Conservation (phyloP, 2,888 invertebrate species). For the Limnephilus lunatus region DNA sequence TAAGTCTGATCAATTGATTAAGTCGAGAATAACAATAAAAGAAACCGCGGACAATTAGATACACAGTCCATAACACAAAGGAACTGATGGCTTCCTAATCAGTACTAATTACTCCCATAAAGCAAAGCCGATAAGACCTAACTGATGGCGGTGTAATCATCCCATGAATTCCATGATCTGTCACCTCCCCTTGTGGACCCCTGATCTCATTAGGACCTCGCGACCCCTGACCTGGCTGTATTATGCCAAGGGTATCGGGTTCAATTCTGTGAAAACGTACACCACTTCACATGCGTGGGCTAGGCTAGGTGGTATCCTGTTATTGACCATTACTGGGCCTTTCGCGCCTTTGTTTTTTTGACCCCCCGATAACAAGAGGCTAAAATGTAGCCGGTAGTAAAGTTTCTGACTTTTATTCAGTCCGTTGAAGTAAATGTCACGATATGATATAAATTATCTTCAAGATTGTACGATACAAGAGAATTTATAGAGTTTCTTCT, state of each 20-base stretch:
- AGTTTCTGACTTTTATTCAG: neutral
- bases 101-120: conserved; percentile 7
- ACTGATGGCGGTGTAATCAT: conserved; percentile 10
- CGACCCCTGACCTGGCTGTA: conserved; percentile 44
- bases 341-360: neutral
- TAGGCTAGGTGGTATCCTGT: conserved; percentile 30
- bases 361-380: conserved; percentile 2
- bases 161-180: neutral
- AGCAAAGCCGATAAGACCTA: neutral
- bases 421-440: neutral
- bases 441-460: neutral
- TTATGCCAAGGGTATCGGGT: conserved; percentile 51
- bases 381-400: neutral
- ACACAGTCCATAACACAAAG: neutral
- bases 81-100: neutral
- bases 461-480: neutral
- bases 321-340: conserved; percentile 20
- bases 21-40: neutral
- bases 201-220: conserved; percentile 55
- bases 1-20: neutral
- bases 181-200: conserved; percentile 11
- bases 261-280: conserved; percentile 48
- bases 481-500: neutral
- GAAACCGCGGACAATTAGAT: neutral
- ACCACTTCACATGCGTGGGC: conserved; percentile 41